phyloP scores from a whole-genome alignment of 2,797 vertebrate species.

The Loriculus beryllinus region DNA sequence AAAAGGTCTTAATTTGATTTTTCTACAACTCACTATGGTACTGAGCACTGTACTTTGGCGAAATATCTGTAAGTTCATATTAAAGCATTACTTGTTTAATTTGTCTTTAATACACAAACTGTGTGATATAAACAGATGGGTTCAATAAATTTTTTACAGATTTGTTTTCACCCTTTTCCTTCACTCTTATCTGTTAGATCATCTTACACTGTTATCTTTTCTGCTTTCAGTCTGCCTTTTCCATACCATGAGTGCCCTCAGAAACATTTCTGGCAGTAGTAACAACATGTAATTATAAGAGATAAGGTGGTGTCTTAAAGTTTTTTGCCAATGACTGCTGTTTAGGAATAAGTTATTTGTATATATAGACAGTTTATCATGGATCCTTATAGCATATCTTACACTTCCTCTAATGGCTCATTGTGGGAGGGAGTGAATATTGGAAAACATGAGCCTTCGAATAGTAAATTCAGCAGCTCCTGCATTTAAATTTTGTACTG shows the following conservation, averaged over 20 bases:
- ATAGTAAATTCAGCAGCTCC: rapidly evolving
- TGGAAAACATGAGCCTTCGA: background rate
- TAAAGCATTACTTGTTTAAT: background rate
- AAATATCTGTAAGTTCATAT: background rate
- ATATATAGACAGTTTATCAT: background rate
- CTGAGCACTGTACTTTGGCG: background rate
- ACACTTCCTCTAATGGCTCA: background rate
- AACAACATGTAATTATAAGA: background rate
- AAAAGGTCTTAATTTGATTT: background rate
- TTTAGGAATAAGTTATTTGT: background rate
- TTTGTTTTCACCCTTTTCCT: background rate
- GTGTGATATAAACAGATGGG: background rate
- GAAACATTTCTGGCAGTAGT: background rate
- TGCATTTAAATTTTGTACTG: background rate
- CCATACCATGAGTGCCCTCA: background rate
- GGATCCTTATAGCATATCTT: background rate
- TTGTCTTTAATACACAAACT: background rate
- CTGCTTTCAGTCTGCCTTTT: background rate
- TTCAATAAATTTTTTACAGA: background rate
- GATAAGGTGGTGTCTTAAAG: background rate
- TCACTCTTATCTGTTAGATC: background rate
- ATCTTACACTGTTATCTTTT: background rate
- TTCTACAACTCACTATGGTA: background rate
- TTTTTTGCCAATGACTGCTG: background rate
- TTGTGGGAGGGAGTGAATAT: background rate